Base-by-base conservation (phyloP, 2,113 vertebrate species). In the Anseranas semipalmata region DNA sequence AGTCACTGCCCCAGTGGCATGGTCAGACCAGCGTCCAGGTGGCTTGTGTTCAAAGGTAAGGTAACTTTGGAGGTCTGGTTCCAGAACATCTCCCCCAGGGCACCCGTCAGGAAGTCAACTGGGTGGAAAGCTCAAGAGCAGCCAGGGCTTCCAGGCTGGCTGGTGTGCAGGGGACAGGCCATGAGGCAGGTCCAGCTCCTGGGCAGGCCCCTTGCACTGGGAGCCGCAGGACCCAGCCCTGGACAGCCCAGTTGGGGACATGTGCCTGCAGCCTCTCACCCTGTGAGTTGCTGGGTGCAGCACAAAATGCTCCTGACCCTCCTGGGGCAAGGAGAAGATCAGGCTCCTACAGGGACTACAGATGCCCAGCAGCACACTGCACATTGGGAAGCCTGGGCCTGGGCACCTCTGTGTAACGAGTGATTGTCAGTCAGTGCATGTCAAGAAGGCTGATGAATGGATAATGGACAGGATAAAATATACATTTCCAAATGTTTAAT, bases 321-420 rank as follows among this genome's bases (percentile, higher is more conserved):
- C 33, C 70, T 0, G 0, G 6, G 16, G 12, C 60, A 74, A 82
- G 59, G 28, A 62, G 46, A 33, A 52, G 37, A 53, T 7, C 19
- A 68, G n/a, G 37, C 30, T 85, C 22, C 45, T 13, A 8, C 71
- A 82, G 79, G 1, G 5, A 24, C 22, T 28, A 33, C 63, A 53
- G 63, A 35, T 4, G 22, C 19, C 60, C 74, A 35, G 65, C 13
- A 85, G 35, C 52, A 82, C 48, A 10, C 1, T 8, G 30, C 4
- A n/a, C n/a, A n/a, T n/a, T n/a, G n/a, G n/a, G n/a, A n/a, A n/a
- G n/a, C n/a, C n/a, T n/a, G n/a, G n/a, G 30, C 46, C 46, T 46
- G 46, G 46, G 46, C 13, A 46, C 13, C 14, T 14, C 46, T 70
- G 52, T 20, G 7, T 32, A 24, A 75, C 1, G 1, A 67, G 66